phyloP scores from a whole-genome alignment of 1,140 invertebrate species.

The Bombus turneri region DNA sequence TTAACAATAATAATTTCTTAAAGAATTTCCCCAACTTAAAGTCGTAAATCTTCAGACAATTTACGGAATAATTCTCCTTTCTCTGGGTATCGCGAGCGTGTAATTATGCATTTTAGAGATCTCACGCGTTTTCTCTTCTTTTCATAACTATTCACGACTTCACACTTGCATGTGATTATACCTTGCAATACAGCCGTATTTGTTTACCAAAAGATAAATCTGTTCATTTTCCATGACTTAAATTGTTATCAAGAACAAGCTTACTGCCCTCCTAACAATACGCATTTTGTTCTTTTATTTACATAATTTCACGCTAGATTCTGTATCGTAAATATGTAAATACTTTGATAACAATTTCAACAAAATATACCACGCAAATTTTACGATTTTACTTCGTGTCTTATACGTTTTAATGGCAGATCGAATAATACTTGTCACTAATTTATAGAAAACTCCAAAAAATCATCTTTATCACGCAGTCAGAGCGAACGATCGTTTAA shows the following conservation, averaged over 20 bases:
- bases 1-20: constrained; percentile 12
- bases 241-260: not conserved
- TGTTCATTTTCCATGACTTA: not conserved
- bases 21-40: not conserved
- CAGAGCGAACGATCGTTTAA: constrained; percentile 76
- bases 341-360: too few species aligned
- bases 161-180: constrained; percentile 15
- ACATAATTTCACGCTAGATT: not conserved
- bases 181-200: not conserved
- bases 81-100: constrained; percentile 28
- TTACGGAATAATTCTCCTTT: constrained; percentile 18
- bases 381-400: too few species aligned
- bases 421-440: not conserved
- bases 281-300: too few species aligned
- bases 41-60: constrained; percentile 61
- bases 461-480: constrained; percentile 69
- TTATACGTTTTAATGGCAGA: not conserved
- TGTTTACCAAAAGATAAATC: not conserved
- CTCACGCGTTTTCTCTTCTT: constrained; percentile 66
- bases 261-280: too few species aligned
- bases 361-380: too few species aligned
- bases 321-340: too few species aligned
- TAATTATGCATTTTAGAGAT: constrained; percentile 68
- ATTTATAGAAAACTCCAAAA: constrained; percentile 64
- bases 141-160: constrained; percentile 40